Evolutionary conservation across 2,797 vertebrate genomes (phyloP).

Genomic region (Danio aesculapii): DNA sequence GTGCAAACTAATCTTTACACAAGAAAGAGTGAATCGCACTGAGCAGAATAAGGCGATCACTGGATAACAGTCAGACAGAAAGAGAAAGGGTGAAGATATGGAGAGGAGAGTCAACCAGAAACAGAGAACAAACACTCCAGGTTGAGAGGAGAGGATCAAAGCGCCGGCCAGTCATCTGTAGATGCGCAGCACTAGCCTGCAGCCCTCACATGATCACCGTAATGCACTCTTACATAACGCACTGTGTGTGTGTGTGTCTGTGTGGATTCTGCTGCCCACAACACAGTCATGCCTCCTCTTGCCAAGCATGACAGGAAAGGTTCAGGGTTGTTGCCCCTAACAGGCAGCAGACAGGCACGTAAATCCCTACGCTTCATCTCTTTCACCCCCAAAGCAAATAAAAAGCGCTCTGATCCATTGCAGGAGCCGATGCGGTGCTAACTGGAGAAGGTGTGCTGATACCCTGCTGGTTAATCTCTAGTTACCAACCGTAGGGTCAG

Average conservation of each 20-base stretch:
- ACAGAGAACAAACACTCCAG: slow-evolving; percentile 47
- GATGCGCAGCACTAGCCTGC: slow-evolving; percentile 64
- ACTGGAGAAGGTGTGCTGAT: slow-evolving; percentile 50
- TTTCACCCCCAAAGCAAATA: background rate
- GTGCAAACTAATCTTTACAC: background rate
- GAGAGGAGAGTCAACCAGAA: slow-evolving; percentile 38
- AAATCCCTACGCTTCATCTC: slow-evolving; percentile 11
- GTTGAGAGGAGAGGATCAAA: slow-evolving; percentile 68
- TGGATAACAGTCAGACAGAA: slow-evolving; percentile 11
- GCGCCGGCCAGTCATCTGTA: slow-evolving; percentile 55
- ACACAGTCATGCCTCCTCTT: slow-evolving; percentile 6
- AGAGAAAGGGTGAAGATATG: background rate
- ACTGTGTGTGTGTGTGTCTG: slow-evolving; percentile 30
- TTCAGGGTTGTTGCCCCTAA: slow-evolving; percentile 22
- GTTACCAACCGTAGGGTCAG: slow-evolving; percentile 20
- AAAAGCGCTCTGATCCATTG: background rate
- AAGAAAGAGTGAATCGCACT: slow-evolving; percentile 13
- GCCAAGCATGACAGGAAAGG: slow-evolving; percentile 22
- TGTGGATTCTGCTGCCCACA: slow-evolving; percentile 11
- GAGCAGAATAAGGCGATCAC: background rate
- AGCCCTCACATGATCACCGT: slow-evolving; percentile 66
- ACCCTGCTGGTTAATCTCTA: slow-evolving; percentile 27
- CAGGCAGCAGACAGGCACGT: slow-evolving; percentile 10
- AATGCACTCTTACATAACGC: slow-evolving; percentile 59
- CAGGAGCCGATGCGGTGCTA: background rate